These are phyloP conservation scores for Hirundo rustica DNA, from an alignment of 2,797 vertebrate genomes.

Conservation along the genomic window DNA sequence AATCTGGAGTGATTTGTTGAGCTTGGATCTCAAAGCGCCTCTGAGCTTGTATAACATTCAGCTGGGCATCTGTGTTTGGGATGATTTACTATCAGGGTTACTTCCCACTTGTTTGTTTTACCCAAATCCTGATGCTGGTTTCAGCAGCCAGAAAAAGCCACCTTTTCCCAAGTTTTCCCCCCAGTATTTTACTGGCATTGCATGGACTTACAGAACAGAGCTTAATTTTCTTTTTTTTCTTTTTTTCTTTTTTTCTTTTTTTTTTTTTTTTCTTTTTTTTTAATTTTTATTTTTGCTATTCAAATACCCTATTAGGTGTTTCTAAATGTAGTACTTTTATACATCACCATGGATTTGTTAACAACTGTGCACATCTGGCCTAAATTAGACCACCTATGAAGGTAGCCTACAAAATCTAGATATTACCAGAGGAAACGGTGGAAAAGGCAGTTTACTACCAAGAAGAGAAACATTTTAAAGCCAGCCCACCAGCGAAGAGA, in stretches of 20 bases:
- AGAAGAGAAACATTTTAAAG: slow-evolving; percentile 32
- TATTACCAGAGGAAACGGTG: slow-evolving; percentile 29
- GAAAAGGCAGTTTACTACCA: slow-evolving; percentile 52
- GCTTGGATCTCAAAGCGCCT: not conserved
- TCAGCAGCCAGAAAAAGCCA: not conserved
- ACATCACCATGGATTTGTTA: slow-evolving; percentile 34
- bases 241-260: not conserved
- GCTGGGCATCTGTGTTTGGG: not conserved
- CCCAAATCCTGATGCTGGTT: not conserved
- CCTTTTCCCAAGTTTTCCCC: not conserved
- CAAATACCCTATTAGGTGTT: slow-evolving; percentile 8
- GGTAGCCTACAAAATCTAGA: slow-evolving; percentile 39
- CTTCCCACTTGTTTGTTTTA: not conserved
- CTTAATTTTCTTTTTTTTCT: not conserved
- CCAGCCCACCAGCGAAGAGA: slow-evolving; percentile 44
- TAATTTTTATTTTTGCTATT: slow-evolving; percentile 21
- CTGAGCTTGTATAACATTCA: not conserved
- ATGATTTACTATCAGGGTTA: not conserved
- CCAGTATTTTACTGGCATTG: not conserved
- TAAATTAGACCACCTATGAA: slow-evolving; percentile 72
- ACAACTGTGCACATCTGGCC: slow-evolving; percentile 56
- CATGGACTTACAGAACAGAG: not conserved
- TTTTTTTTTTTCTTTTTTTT: not conserved
- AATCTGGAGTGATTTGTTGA: not conserved
- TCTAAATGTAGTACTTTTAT: slow-evolving; percentile 54